Evolutionary conservation across 2,113 vertebrate genomes (phyloP).

Genomic region (Falcunculus frontatus): DNA sequence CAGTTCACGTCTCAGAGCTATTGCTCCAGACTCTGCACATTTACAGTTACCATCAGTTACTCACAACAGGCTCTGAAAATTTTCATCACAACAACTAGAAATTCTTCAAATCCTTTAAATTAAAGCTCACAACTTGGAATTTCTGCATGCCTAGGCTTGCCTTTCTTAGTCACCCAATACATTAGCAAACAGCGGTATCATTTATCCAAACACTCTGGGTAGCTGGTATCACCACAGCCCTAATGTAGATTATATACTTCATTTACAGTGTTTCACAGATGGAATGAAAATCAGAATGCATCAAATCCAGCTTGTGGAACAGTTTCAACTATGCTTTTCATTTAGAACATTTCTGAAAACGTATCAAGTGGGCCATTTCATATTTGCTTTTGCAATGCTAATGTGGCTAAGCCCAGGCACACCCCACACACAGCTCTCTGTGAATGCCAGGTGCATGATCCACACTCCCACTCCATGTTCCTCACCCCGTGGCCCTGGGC

Average conservation of each 20-base stretch:
- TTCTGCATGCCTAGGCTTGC: not conserved
- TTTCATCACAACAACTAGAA: not conserved
- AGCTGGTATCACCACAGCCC: not conserved
- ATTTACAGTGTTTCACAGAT: not conserved
- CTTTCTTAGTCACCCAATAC: not conserved
- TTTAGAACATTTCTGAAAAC: not conserved
- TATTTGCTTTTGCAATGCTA: not conserved
- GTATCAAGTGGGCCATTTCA: not conserved
- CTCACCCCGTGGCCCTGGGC: not conserved
- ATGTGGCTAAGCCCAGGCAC: not conserved
- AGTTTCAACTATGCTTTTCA: not conserved
- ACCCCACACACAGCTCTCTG: not conserved
- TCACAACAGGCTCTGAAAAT: not conserved
- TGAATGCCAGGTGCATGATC: not conserved
- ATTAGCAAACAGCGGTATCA: not conserved
- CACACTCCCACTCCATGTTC: accelerated
- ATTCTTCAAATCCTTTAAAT: not conserved
- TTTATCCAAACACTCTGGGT: not conserved
- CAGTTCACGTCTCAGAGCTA: not conserved
- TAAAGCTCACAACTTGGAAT: not conserved
- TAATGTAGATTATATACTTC: not conserved
- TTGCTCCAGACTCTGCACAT: not conserved
- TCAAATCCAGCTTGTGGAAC: not conserved
- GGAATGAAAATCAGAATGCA: not conserved
- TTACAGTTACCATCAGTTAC: not conserved